Conservation (phyloP, 2,113 vertebrate genomes). For the Scomber japonicus region DNA sequence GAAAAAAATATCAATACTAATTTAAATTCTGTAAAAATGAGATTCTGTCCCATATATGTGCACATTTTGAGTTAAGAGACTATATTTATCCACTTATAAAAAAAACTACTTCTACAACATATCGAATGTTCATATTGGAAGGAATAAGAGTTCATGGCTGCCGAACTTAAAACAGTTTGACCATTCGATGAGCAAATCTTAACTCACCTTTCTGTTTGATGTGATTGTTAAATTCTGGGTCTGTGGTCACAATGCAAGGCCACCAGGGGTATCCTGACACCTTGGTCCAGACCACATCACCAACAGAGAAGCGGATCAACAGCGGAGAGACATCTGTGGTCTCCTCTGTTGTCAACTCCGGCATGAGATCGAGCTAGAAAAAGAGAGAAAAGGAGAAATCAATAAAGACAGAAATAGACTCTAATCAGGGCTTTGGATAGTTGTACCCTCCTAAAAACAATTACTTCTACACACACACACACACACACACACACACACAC, state of each 20-base stretch:
- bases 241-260: constrained; percentile 97
- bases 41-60: no score
- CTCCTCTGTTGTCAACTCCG: neutral
- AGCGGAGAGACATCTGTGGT: constrained; percentile 1
- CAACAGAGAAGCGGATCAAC: constrained; percentile 81
- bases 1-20: no score
- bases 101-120: no score
- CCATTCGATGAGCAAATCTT: no score
- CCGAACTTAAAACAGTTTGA: no score
- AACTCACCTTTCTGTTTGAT: constrained; percentile 90
- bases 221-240: constrained; percentile 90
- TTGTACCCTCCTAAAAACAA: neutral
- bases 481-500: neutral
- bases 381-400: constrained; percentile 2
- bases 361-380: constrained; percentile 39
- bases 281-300: constrained; percentile 97
- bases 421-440: neutral
- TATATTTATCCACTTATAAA: no score
- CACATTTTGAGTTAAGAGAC: no score
- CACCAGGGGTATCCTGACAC: constrained; percentile 98
- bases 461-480: neutral
- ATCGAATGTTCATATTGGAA: no score
- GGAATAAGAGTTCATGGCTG: no score
- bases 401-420: neutral
- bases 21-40: no score